Conservation (phyloP, 2,797 vertebrate genomes). For the Melanotaenia parkinsoni region DNA sequence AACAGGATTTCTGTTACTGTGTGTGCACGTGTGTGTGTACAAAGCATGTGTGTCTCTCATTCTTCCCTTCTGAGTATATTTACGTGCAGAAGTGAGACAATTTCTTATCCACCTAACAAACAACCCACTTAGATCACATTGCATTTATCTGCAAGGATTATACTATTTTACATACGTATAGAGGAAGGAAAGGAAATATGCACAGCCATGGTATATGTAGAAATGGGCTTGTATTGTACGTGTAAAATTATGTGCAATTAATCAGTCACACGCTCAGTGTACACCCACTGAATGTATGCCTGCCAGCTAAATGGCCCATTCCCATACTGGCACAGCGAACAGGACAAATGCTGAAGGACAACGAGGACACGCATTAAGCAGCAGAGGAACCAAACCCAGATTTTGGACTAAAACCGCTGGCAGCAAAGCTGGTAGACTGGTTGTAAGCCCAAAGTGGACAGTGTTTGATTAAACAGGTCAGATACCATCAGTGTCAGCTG, state of each 20-base stretch:
- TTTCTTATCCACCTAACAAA: conserved; percentile 37
- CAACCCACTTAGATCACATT: conserved; percentile 25
- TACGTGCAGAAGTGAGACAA: conserved; percentile 36
- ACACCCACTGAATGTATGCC: conserved; percentile 18
- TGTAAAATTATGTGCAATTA: conserved; percentile 16
- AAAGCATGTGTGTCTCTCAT: conserved; percentile 20
- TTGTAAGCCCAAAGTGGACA: conserved; percentile 45
- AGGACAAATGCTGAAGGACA: conserved; percentile 61
- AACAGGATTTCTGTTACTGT: conserved; percentile 36
- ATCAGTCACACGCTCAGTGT: conserved; percentile 8
- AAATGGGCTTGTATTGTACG: conserved; percentile 4
- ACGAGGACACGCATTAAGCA: conserved; percentile 46
- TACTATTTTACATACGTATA: conserved; percentile 14
- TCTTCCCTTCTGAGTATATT: conserved; percentile 40
- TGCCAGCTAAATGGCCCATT: conserved; percentile 43
- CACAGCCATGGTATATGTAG: conserved; percentile 6
- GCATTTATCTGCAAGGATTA: conserved; percentile 21
- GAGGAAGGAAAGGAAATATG: background rate
- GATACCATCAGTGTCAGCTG: background rate
- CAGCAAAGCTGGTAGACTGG: conserved; percentile 24
- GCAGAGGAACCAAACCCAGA: conserved; percentile 44
- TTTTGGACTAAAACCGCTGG: conserved; percentile 47
- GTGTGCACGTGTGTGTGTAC: conserved; percentile 10
- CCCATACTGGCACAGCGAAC: conserved; percentile 43
- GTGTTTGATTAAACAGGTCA: conserved; percentile 10